These are phyloP conservation scores for Megalurothrips usitatus DNA, from an alignment of 2,888 invertebrate genomes.

Conservation along the genomic window DNA sequence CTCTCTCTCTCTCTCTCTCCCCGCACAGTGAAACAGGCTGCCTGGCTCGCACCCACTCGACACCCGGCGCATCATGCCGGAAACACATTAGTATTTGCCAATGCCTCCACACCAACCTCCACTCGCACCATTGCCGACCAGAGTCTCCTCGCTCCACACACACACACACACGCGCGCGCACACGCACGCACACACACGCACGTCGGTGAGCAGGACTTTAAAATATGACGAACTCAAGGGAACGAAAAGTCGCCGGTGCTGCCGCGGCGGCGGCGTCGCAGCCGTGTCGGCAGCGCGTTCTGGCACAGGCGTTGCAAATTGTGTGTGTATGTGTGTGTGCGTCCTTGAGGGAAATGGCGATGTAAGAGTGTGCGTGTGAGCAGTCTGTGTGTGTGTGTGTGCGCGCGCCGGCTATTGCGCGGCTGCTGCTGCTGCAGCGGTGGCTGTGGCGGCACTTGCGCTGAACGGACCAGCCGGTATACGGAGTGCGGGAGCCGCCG, in stretches of 20 bases:
- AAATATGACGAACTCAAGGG: slow-evolving; percentile 20
- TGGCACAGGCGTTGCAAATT: background rate
- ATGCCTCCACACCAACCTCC: background rate
- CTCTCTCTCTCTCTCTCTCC: background rate
- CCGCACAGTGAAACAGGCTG: background rate
- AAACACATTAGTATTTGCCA: slow-evolving; percentile 25
- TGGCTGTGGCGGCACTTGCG: background rate
- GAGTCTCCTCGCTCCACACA: background rate
- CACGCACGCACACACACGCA: background rate
- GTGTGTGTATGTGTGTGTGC: background rate
- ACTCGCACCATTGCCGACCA: background rate
- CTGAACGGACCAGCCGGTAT: too few relatives aligned
- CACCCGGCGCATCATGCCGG: background rate
- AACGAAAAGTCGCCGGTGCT: background rate
- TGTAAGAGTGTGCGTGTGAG: background rate
- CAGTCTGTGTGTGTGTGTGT: background rate
- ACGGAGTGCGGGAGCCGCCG: too few relatives aligned
- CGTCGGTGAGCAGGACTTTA: slow-evolving; percentile 1
- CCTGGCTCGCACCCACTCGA: background rate
- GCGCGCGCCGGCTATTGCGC: background rate
- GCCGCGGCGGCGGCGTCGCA: too few relatives aligned
- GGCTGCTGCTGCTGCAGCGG: background rate
- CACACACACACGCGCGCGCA: background rate
- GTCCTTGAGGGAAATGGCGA: background rate
- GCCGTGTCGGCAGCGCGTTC: background rate